Evolutionary conservation across 2,888 invertebrate genomes (phyloP).

Genomic region (Scaptomyza reducta): DNA sequence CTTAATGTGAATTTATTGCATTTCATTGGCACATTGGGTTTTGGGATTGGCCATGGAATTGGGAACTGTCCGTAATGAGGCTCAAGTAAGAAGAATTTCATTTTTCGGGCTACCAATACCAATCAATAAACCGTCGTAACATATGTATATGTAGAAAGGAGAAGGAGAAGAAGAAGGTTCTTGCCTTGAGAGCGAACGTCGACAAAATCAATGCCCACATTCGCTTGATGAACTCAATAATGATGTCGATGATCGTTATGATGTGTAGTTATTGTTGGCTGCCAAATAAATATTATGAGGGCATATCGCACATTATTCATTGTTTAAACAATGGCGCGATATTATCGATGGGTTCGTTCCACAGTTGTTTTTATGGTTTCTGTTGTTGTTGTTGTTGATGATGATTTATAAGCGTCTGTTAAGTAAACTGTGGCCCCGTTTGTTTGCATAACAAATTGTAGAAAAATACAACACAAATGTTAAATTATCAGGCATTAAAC

Average conservation of each 20-base stretch:
- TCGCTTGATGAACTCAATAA: conserved; percentile 37
- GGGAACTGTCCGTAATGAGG: conserved; percentile 59
- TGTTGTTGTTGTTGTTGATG: conserved; percentile 57
- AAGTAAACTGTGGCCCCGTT: conserved; percentile 72
- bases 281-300: conserved; percentile 76
- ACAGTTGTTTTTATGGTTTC: conserved; percentile 31
- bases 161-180: background rate
- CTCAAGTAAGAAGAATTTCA: conserved; percentile 43
- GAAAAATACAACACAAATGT: conserved; percentile 31
- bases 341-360: conserved; percentile 45
- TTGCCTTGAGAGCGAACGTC: conserved; percentile 10
- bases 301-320: conserved; percentile 69
- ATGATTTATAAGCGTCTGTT: conserved; percentile 73
- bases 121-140: conserved; percentile 47
- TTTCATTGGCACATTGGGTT: conserved; percentile 45
- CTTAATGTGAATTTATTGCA: conserved; percentile 77
- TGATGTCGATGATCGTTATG: conserved; percentile 34
- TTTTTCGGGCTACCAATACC: conserved; percentile 13
- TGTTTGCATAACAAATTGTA: conserved; percentile 75
- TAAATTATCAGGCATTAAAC: conserved; percentile 74
- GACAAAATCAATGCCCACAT: conserved; percentile 58
- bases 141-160: conserved; percentile 9
- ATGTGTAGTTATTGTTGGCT: conserved; percentile 52
- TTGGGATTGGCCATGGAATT: conserved; percentile 1
- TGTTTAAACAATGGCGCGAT: conserved; percentile 63